Base-by-base conservation (phyloP, 2,888 invertebrate genomes). In the Exocentrus adspersus region DNA sequence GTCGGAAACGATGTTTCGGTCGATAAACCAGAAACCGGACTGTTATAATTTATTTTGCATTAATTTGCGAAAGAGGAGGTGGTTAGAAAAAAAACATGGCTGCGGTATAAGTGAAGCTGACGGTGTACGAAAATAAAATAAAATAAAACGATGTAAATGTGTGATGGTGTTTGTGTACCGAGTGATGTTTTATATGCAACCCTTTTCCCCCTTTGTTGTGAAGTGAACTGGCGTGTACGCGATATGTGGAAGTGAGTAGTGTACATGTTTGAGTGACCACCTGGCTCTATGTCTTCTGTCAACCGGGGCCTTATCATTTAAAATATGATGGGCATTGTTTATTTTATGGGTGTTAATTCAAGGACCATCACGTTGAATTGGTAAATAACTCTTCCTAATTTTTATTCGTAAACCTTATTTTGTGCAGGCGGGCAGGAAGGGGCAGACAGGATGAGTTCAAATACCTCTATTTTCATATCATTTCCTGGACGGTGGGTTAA, bases 231-330 rank as follows among this genome's bases (percentile, higher is more conserved):
- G 50, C 37, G 67, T 66, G 64, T 69, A 60, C 57, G 62, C 42
- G 61, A 69, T n/a, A n/a, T 67, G 70, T 65, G 68, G 62, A 68
- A 70, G 70, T 71, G 69, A 68, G 69, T 69, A 63, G 57, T 61
- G 65, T 68, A 65, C 68, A 64, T 72, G 70, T 74, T 75, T 77
- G 72, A 71, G 72, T 79, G 80, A 80, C 80, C 81, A 81, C 80
- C 81, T 81, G 81, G 80, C 78, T 78, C 70, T 67, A 69, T 69
- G 66, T 64, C 56, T 65, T 73, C 73, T 77, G 77, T 78, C 78
- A 77, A 73, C 76, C 71, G 72, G 75, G n/a, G 75, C 74, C 74
- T 73, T 75, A 76, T 73, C 73, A 73, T 74, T 73, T 72, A 70
- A 77, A 76, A 76, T 75, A 76, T 75, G 73, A 79, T 79, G 79